Evolutionary conservation across 92 coral and sea anemone genomes (phyloP), one percentile per base, ranked within the genome.

Genomic region (Phymanthus crucifer): DNA sequence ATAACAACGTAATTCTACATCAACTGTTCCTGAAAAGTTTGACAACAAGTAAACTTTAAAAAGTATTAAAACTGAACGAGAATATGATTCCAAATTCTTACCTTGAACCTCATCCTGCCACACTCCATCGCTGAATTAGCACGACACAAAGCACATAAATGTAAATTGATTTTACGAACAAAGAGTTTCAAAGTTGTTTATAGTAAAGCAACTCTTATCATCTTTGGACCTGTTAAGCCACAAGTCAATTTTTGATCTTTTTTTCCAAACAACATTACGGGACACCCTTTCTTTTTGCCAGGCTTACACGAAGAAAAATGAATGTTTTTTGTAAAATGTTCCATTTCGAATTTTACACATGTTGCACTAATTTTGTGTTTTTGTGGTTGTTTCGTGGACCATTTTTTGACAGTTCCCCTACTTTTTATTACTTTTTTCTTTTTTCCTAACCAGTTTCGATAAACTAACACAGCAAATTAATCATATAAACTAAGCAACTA

Each of bases 171-270:
- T 61, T 75, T 54, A 57, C 4, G 34, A 64, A 77, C 81, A 77
- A 77, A 77, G 58, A 50, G 31, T 11, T 77, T 34, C 27, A 37
- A 32, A 38, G 21, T 77, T 77, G 58, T 77, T 77, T 77, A 77
- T 40, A 56, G 66, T 18, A 11, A 61, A 64, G 32, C 34, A 24
- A 27, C 23, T 40, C 29, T 24, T 6, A 29, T 71, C 64, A 61
- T 77, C 58, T 0, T 32, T 77, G 8, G 72, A 77, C 81, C 81
- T 58, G 81, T 77, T 27, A 1, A 61, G 19, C 68, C 68, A 61
- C 68, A 61, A 61, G 68, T 27, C 29, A 27, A 34, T 24, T 61
- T 61, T 29, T 61, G 36, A 61, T 61, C 66, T 61, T 12, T 29
- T 54, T 61, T 27, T 18, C 33, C 26, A 61, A 61, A 61, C 68